phyloP scores from a whole-genome alignment of 2,113 vertebrate species.

The Rallus limicola region DNA sequence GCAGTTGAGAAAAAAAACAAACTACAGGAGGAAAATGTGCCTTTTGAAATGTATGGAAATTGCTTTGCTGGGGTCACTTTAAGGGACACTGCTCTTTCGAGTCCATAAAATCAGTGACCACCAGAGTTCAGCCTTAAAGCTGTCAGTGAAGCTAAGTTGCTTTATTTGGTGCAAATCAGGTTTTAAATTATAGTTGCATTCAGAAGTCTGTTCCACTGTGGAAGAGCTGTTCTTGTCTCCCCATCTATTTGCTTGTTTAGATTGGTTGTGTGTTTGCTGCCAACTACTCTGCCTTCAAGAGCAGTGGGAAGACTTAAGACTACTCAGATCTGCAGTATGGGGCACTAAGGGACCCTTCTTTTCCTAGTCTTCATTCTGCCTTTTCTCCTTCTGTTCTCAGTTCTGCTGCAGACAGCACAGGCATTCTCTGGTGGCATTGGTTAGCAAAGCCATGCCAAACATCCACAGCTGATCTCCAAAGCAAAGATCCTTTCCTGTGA shows the following conservation, averaged over 20 bases:
- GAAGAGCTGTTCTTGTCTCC: background rate
- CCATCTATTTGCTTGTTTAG: background rate
- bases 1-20: background rate
- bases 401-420: background rate
- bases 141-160: background rate
- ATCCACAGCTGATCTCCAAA: background rate
- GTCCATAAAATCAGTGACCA: conserved; percentile 25
- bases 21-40: background rate
- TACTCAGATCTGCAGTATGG: background rate
- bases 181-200: background rate
- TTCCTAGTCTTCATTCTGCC: background rate
- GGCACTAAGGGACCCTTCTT: background rate
- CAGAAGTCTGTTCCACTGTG: background rate
- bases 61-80: background rate
- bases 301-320: background rate
- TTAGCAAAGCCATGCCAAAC: background rate
- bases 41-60: conserved; percentile 2
- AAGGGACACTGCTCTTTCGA: background rate
- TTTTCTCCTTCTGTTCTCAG: background rate
- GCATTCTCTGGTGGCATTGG: background rate
- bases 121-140: background rate
- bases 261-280: background rate
- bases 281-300: background rate
- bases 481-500: background rate
- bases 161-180: background rate